Base-by-base conservation (phyloP, 1,140 invertebrate species). In the Drosophila sechellia region DNA sequence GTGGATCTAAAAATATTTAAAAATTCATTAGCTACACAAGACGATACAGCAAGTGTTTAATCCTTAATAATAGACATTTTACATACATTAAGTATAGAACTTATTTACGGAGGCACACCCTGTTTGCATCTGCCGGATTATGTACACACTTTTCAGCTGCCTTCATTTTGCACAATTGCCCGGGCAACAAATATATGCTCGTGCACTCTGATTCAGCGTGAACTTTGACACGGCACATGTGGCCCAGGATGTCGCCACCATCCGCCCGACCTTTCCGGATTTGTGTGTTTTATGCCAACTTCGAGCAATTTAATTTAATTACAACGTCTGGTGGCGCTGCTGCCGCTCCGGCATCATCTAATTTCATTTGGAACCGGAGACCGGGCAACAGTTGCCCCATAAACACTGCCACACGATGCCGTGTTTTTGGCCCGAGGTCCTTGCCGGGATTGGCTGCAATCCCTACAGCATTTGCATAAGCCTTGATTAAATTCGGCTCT, bases 221-320 rank as follows among this genome's bases (percentile, higher is more conserved):
- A 87, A 77, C 83, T 87, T 83, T 89, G 76, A 83, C 79, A 76
- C 70, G 73, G 52, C 53, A 75, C 72, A 66, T 75, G 72, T 75
- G 46, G 48, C 52, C 59, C 48, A 49, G 60, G 43, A 64, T 64
- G 54, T 34, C 39, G 27, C 25, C 22, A 37, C 13, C 13, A 34
- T 12, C 50, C 34, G 27, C 13, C 6, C 22, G 10, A 10, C 50
- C 45, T 48, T 39, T 25, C 58, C 39, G 63, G 25, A 55, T 53
- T 39, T 37, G 45, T 50, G 56, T 55, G 53, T 69, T 81, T 63
- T 72, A 70, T 78, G 73, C 70, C 77, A 86, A 85, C 73, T 85
- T 65, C 63, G 48, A 68, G 77, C 83, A 87, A 80, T 87, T 79
- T 83, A 86, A 86, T 86, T 86, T 72, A 87, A 86, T 86, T 81